A percentile compares a stretch with the other conserved stretches of the same genome.
phyloP scores from a whole-genome alignment of 2,888 invertebrate species.

The Dendrolimus pini region DNA sequence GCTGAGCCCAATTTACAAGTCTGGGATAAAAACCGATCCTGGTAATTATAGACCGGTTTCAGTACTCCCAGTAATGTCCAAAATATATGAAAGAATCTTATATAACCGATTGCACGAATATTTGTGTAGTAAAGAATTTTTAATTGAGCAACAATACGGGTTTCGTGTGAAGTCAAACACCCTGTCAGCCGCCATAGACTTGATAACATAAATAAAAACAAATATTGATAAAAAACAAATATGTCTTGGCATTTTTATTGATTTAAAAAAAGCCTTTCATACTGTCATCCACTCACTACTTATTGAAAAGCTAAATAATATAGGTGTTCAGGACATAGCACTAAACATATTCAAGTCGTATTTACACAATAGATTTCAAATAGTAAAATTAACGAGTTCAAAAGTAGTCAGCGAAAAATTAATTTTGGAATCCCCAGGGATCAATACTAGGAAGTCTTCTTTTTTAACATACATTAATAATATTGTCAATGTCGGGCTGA shows the following conservation, averaged over 20 bases:
- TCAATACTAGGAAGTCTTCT: constrained; percentile 6
- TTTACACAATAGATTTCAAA: constrained; percentile 4
- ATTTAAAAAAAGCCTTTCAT: constrained; percentile 9
- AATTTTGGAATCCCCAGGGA: constrained; percentile 4
- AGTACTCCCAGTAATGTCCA: constrained; percentile 6
- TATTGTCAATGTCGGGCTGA: not conserved
- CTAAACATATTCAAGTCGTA: constrained; percentile 6
- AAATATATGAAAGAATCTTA: constrained; percentile 8
- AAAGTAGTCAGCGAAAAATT: not conserved
- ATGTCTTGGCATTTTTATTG: constrained; percentile 8
- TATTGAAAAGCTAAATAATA: constrained; percentile 2
- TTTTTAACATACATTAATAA: constrained; percentile 3
- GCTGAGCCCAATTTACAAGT: constrained; percentile 10
- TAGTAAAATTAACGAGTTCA: constrained; percentile 2
- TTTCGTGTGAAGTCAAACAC: constrained; percentile 10
- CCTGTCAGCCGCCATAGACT: constrained; percentile 8
- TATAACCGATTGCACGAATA: constrained; percentile 4
- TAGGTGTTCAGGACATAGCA: constrained; percentile 3
- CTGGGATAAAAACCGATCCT: constrained; percentile 7
- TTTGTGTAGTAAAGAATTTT: constrained; percentile 1
- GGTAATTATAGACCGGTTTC: constrained; percentile 10
- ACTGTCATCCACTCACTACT: constrained; percentile 6
- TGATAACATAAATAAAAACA: constrained; percentile 8
- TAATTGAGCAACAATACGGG: constrained; percentile 8
- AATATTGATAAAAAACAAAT: no score